Percentiles rank a stretch among this genome's conserved stretches.
These are phyloP conservation scores for Zonotrichia albicollis DNA, from an alignment of 2,797 vertebrate species.

Conservation along the genomic window DNA sequence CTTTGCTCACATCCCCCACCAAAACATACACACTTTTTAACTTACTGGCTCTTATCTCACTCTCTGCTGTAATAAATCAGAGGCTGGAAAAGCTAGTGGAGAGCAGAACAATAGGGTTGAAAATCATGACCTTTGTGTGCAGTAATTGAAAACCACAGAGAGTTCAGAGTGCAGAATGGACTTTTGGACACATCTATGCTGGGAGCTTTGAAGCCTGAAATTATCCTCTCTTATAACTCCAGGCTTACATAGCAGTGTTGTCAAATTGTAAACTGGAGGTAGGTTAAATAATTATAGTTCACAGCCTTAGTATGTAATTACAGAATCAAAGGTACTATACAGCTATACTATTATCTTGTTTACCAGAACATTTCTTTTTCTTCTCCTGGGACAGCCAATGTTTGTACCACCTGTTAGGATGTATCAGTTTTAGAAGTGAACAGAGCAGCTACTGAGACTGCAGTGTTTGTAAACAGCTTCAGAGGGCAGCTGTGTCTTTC, in stretches of 20 bases:
- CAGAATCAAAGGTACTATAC: not conserved
- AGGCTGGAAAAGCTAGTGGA: not conserved
- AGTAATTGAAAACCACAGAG: conserved; percentile 34
- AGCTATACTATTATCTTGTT: not conserved
- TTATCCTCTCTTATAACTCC: not conserved
- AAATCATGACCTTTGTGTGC: conserved; percentile 9
- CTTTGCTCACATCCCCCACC: not conserved
- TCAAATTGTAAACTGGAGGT: not conserved
- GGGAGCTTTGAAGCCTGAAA: not conserved
- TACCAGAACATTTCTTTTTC: not conserved
- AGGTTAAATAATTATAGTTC: not conserved
- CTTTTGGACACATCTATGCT: not conserved
- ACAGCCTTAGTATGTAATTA: not conserved
- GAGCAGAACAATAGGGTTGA: not conserved
- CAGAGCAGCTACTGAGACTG: not conserved
- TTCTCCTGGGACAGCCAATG: not conserved
- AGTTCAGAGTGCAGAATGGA: conserved; percentile 16
- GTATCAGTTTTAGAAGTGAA: not conserved
- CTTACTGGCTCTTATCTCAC: conserved; percentile 14
- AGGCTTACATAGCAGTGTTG: not conserved
- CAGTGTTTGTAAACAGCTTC: not conserved
- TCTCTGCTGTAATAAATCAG: conserved; percentile 27
- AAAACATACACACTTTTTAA: conserved; percentile 20
- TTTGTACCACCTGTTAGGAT: not conserved
- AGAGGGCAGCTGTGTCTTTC: not conserved